Evolutionary conservation across 2,113 vertebrate species (phyloP), one percentile per base, ranked within the genome.

Genomic region (Cebus imitator): DNA sequence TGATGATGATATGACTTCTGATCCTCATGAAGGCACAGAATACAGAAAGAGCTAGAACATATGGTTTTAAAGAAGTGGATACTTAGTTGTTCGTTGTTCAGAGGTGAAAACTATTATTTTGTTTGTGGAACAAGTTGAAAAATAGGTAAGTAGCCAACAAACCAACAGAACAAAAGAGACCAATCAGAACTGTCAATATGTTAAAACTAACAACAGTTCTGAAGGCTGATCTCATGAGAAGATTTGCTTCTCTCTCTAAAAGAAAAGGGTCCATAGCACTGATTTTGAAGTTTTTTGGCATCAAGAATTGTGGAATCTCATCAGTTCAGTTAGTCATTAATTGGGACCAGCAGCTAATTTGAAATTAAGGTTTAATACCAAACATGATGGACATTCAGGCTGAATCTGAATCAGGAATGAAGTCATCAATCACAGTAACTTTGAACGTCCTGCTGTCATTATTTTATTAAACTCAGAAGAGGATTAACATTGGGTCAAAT

Each of bases 401-500:
- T 90, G 83, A 95, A 84, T 96, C 43, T 90, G 91, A 97, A 92
- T 91, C 50, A 97, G 75, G 48, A 95, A 95, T 97, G 87, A 97
- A 87, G 82, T 97, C 95, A 97, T 97, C 93, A 89, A 70, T 96
- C 89, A 95, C 66, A 95, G 57, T 21, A 27, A 95, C 94, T 97
- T 92, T 95, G 88, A 96, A 94, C 97, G 72, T 96, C 64, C 90
- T 96, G 43, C 32, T 73, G 70, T 95, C 73, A 76, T 92, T 94
- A 88, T 58, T 90, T 93, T 92, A 80, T 94, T 95, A 87, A 94
- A 83, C 50, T 90, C 40, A 86, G 86, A 95, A 73, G 52, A 96
- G n/a, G 58, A 48, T 95, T 97, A 96, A 88, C 85, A 96, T 21
- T 86, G 86, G 89, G 79, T 91, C 94, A 96, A 91, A 81, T 96